Base-by-base conservation (phyloP, 2,113 vertebrate genomes). In the Agapornis roseicollis region DNA sequence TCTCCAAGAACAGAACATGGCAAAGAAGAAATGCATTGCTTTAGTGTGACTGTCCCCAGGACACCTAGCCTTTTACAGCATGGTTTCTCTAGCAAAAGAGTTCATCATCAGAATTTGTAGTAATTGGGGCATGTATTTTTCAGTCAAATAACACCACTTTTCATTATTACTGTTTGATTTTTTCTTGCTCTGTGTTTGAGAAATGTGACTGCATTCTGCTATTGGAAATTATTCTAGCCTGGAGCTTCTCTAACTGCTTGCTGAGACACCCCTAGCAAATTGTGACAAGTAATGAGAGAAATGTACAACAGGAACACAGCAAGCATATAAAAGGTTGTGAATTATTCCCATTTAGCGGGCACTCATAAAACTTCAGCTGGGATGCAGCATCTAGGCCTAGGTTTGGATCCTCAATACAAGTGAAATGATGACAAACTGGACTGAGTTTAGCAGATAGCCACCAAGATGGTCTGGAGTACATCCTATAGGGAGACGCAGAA, bases 11-110 rank as follows among this genome's bases (percentile, higher is more conserved):
- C 79, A 70, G 87, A 73, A 44, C 1, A 12, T 56, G 49, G 88
- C 84, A 56, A 49, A 78, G 56, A 81, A 88, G 90, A 90, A 86
- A 64, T 17, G 31, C 23, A 7, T 78, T 86, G 82, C 86, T 81
- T 70, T 24, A 70, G 70, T 28, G 66, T 17, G 69, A 13, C 61
- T 92, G 90, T 94, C 83, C 92, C 90, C 92, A 89, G 83, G 89
- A 94, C 5, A 68, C 41, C 76, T 85, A 84, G 76, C 56, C 64
- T 58, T 73, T 83, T 10, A 2, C 90, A 63, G 92, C 1, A 4
- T 37, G 88, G 65, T 56, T 93, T 69, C 72, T 74, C 64, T 46
- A 33, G 72, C 42, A 56, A 23, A 35, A 85, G 37, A 77, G 80
- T 80, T 63, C 90, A n/a, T 74, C 2, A 29, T 49, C 52, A 91